A percentile compares a stretch with the other conserved stretches of the same genome.
Conservation (phyloP, 2,888 invertebrate genomes). For the Heterodera filipjevi region DNA sequence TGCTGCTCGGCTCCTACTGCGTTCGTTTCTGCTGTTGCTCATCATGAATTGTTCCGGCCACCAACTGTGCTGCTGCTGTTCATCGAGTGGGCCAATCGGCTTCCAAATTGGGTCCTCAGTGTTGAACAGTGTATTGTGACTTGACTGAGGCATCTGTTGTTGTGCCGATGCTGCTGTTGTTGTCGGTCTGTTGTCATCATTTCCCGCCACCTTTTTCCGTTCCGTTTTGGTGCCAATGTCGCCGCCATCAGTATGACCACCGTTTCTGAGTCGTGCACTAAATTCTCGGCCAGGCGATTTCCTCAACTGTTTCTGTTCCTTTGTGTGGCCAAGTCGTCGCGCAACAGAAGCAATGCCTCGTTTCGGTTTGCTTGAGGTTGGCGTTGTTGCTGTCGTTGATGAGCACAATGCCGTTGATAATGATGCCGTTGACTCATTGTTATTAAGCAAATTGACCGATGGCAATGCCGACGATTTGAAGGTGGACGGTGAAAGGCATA, state of each 20-base stretch:
- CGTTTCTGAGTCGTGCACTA: not conserved
- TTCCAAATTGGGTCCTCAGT: slow-evolving; percentile 34
- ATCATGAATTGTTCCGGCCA: slow-evolving; percentile 4
- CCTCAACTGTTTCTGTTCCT: not conserved
- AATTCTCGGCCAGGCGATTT: slow-evolving; percentile 19
- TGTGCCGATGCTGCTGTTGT: not conserved
- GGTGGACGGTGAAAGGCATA: not conserved
- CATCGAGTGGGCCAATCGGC: slow-evolving; percentile 30
- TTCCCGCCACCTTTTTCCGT: not conserved
- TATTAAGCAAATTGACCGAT: not conserved
- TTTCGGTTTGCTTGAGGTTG: too few species aligned
- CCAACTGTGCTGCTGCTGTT: not conserved
- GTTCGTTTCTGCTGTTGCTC: not conserved
- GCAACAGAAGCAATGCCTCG: too few species aligned
- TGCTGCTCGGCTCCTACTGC: not conserved
- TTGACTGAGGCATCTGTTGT: not conserved
- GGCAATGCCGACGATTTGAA: not conserved
- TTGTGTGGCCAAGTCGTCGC: not conserved
- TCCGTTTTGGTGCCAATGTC: not conserved
- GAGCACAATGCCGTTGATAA: not conserved
- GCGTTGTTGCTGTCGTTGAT: not conserved
- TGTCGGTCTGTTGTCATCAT: not conserved
- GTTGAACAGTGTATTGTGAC: slow-evolving; percentile 22
- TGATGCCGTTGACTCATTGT: not conserved
- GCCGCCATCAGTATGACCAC: not conserved